phyloP scores from a whole-genome alignment of 2,888 invertebrate species.

The Diaperis boleti region DNA sequence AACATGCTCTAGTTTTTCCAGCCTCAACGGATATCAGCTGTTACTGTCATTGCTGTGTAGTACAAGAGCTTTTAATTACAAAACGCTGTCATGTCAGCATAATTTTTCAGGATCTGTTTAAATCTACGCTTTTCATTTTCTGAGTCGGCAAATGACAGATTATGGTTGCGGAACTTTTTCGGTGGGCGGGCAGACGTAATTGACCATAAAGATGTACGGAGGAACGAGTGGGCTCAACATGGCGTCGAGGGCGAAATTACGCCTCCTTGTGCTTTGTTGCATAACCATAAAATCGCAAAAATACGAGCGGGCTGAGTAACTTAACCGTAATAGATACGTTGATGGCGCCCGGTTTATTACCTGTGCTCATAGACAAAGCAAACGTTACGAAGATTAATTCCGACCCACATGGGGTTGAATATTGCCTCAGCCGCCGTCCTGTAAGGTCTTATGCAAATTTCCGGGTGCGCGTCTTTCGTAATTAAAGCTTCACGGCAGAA shows the following conservation, averaged over 20 bases:
- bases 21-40: slow-evolving; percentile 54
- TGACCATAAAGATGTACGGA: too few species aligned
- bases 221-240: neutral
- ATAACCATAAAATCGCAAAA: neutral
- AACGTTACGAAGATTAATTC: slow-evolving; percentile 36
- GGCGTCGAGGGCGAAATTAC: neutral
- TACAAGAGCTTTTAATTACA: slow-evolving; percentile 36
- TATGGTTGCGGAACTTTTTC: neutral
- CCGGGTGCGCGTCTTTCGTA: slow-evolving; percentile 19
- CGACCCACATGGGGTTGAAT: slow-evolving; percentile 30
- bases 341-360: slow-evolving; percentile 29
- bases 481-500: slow-evolving; percentile 11
- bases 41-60: slow-evolving; percentile 45
- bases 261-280: neutral
- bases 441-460: slow-evolving; percentile 34
- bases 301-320: neutral
- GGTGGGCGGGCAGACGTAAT: too few species aligned
- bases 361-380: slow-evolving; percentile 20
- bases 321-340: slow-evolving; percentile 18
- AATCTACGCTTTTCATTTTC: slow-evolving; percentile 13
- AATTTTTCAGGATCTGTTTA: slow-evolving; percentile 32
- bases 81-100: slow-evolving; percentile 26
- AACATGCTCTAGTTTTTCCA: slow-evolving; percentile 52
- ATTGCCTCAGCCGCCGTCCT: slow-evolving; percentile 22
- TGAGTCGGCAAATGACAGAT: slow-evolving; percentile 14